Percentiles rank a stretch among this genome's conserved stretches.
phyloP scores from a whole-genome alignment of 2,113 vertebrate genomes.

The Onychostruthus taczanowskii region DNA sequence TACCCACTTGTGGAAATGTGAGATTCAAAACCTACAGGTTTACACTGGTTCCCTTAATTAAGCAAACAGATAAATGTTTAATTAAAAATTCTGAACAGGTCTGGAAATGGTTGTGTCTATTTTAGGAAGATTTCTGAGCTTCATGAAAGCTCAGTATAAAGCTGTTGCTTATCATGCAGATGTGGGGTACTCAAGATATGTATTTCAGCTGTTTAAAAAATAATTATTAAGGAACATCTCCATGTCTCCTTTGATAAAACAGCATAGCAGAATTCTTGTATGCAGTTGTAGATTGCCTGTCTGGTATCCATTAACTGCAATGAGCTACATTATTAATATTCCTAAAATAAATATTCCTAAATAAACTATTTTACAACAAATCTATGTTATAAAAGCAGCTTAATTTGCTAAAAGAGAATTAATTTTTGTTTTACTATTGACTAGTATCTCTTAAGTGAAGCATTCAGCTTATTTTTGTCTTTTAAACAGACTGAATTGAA shows the following conservation, averaged over 20 bases:
- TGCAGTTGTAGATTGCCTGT: not conserved
- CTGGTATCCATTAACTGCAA: not conserved
- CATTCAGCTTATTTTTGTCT: not conserved
- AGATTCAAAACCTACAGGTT: not conserved
- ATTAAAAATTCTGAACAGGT: not conserved
- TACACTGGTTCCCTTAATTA: not conserved
- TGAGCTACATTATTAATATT: not conserved
- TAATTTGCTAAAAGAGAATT: not conserved
- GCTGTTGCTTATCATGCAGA: not conserved
- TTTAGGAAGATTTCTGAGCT: not conserved
- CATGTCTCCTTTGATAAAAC: not conserved
- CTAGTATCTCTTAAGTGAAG: not conserved
- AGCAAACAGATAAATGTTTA: not conserved
- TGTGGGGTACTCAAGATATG: rapidly evolving
- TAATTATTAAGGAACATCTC: not conserved
- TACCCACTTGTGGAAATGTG: not conserved
- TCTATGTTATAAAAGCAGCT: not conserved
- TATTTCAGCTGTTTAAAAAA: not conserved
- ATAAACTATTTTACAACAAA: not conserved
- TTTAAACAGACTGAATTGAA: not conserved
- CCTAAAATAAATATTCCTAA: not conserved
- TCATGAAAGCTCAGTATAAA: not conserved
- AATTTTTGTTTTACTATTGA: not conserved
- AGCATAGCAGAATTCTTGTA: not conserved
- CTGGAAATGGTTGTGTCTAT: not conserved